Evolutionary conservation across 2,797 vertebrate genomes (phyloP).

Genomic region (Chromobotia macracanthus): DNA sequence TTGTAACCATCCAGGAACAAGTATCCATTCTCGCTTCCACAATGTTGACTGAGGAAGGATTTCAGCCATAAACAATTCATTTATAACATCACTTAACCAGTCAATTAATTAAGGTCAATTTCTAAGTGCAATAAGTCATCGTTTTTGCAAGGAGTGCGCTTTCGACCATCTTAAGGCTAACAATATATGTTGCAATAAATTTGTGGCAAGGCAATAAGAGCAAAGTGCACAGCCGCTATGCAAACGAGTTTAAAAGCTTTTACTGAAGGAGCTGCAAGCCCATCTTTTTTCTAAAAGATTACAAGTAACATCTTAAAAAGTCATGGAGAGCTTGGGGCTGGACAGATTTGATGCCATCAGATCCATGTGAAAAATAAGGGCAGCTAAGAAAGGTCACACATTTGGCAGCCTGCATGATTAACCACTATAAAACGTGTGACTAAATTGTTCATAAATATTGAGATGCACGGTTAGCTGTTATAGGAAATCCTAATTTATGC

Average conservation of each 20-base stretch:
- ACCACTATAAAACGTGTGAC: background rate
- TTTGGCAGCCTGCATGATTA: background rate
- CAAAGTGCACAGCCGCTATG: conserved; percentile 12
- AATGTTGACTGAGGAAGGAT: background rate
- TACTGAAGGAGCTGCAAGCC: background rate
- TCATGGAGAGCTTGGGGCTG: background rate
- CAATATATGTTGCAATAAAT: conserved; percentile 29
- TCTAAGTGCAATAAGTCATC: conserved; percentile 23
- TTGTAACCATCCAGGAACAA: background rate
- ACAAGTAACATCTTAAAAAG: conserved; percentile 24
- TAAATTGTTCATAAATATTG: background rate
- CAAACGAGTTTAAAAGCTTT: conserved; percentile 39
- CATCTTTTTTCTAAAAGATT: conserved; percentile 42
- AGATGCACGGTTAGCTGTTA: background rate
- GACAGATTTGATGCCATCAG: background rate
- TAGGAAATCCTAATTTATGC: background rate
- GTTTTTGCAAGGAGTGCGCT: conserved; percentile 8
- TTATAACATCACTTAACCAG: conserved; percentile 6
- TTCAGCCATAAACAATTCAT: background rate
- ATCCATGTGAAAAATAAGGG: conserved; percentile 10
- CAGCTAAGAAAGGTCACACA: background rate
- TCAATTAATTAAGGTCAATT: conserved; percentile 27
- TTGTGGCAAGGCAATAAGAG: conserved; percentile 16
- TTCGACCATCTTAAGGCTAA: conserved; percentile 16
- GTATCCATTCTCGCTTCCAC: background rate